Evolutionary conservation across 2,113 vertebrate species (phyloP).

Genomic region (Upupa epops): DNA sequence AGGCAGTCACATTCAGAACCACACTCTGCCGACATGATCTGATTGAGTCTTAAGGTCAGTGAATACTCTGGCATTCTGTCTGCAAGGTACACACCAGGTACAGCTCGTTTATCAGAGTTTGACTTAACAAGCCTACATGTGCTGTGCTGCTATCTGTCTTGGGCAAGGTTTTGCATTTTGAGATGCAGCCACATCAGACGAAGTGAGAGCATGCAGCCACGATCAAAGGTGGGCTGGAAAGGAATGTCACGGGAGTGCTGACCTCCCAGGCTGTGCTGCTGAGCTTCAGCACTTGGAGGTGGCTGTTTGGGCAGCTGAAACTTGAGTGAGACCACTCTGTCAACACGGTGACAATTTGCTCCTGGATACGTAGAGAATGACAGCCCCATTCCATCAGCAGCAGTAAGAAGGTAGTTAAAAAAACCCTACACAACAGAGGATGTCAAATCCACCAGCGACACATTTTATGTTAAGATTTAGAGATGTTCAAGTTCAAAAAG

Average conservation of each 20-base stretch:
- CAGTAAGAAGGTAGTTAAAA: background rate
- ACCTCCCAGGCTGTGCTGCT: background rate
- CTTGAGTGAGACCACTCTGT: background rate
- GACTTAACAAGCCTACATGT: background rate
- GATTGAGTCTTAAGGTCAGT: background rate
- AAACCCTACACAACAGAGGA: background rate
- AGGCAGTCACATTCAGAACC: slow-evolving; percentile 17
- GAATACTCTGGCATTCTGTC: background rate
- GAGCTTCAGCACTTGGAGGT: background rate
- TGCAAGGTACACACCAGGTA: background rate
- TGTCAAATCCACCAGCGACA: background rate
- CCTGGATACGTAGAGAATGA: background rate
- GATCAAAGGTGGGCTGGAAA: background rate
- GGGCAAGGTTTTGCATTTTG: background rate
- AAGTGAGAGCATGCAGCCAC: background rate
- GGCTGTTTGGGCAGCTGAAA: background rate
- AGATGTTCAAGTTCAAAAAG: background rate
- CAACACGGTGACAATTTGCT: background rate
- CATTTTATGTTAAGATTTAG: background rate
- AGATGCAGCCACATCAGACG: background rate
- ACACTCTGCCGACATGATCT: background rate
- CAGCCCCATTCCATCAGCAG: background rate
- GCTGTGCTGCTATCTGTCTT: background rate
- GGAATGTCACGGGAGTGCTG: background rate
- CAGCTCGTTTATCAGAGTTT: background rate